phyloP scores from a whole-genome alignment of 2,888 invertebrate species.

The Blastobasis adustella region DNA sequence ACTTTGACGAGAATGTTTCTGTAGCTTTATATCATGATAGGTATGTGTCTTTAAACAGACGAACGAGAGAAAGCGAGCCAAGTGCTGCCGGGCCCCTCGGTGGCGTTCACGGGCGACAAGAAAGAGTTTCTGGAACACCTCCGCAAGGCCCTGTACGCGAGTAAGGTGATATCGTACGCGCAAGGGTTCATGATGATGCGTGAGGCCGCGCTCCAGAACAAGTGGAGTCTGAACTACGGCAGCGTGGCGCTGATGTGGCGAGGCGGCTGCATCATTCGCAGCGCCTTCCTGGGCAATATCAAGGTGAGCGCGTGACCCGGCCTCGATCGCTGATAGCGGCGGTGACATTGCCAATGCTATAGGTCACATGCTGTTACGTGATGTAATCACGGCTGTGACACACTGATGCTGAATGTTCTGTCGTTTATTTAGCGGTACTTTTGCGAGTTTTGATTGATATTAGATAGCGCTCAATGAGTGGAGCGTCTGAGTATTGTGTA shows the following conservation, averaged over 20 bases:
- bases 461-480: too few relatives aligned
- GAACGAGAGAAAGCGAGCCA: constrained; percentile 91
- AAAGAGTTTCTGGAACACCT: constrained; percentile 88
- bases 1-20: too few relatives aligned
- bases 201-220: constrained; percentile 87
- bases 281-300: constrained; percentile 72
- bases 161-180: constrained; percentile 98
- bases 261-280: constrained; percentile 98
- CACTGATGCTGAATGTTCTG: too few relatives aligned
- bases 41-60: constrained; percentile 30
- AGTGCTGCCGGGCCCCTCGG: constrained; percentile 80
- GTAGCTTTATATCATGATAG: background rate
- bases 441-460: too few relatives aligned
- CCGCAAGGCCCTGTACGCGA: constrained; percentile 93
- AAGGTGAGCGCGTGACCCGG: constrained; percentile 36
- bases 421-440: too few relatives aligned
- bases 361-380: too few relatives aligned
- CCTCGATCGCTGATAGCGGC: background rate
- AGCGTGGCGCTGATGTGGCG: constrained; percentile 99
- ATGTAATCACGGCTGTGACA: too few relatives aligned
- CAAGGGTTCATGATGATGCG: constrained; percentile 97
- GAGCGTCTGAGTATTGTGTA: too few relatives aligned
- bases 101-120: constrained; percentile 81
- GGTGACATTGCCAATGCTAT: too few relatives aligned
- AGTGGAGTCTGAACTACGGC: constrained; percentile 97